Conservation (phyloP, 2,888 invertebrate species). For the Coecobrya sp. region DNA sequence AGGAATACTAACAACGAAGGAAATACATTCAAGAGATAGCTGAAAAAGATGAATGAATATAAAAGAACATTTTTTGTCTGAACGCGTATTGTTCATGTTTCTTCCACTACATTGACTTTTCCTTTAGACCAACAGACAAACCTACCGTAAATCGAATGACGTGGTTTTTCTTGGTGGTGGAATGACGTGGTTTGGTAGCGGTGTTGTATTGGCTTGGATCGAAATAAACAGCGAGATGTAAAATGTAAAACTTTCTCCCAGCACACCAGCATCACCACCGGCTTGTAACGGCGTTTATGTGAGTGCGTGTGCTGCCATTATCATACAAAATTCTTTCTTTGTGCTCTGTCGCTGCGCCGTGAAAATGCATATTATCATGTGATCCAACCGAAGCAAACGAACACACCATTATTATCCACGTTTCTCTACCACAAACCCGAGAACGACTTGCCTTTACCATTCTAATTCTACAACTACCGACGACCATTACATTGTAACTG, state of each 20-base stretch:
- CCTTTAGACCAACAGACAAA: background rate
- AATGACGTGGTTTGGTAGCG: conserved; percentile 26
- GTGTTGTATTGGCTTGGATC: background rate
- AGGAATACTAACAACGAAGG: background rate
- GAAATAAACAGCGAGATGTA: too few species aligned
- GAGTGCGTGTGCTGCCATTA: background rate
- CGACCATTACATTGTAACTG: background rate
- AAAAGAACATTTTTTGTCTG: conserved; percentile 51
- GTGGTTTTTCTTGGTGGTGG: background rate
- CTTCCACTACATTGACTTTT: conserved; percentile 76
- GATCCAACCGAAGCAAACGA: background rate
- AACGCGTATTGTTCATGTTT: conserved; percentile 65
- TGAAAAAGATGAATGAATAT: conserved; percentile 71
- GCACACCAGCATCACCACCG: background rate
- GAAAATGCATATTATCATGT: conserved; percentile 4
- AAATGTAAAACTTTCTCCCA: background rate
- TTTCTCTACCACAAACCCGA: background rate
- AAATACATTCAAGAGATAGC: background rate
- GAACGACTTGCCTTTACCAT: conserved; percentile 15
- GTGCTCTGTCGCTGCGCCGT: background rate
- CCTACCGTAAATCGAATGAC: background rate
- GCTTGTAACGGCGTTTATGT: background rate
- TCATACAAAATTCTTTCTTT: background rate
- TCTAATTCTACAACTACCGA: background rate
- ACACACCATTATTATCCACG: background rate